Conservation (phyloP, 2,888 invertebrate genomes). For the Charanyca ferruginea region DNA sequence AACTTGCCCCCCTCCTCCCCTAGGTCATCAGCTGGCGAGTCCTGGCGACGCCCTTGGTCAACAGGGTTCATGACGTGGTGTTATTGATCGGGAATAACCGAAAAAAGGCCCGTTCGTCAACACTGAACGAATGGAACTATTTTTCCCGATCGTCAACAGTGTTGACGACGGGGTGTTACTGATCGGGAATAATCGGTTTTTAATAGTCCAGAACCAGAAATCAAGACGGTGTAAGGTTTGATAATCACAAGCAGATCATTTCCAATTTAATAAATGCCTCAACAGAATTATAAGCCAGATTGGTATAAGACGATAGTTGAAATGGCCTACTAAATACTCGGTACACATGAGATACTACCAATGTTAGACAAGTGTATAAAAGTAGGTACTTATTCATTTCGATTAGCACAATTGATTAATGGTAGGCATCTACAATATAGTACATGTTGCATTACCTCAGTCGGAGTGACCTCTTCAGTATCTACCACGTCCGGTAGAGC, state of each 20-base stretch:
- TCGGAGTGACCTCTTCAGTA: slow-evolving; percentile 88
- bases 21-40: no score
- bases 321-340: slow-evolving; percentile 23
- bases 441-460: slow-evolving; percentile 89
- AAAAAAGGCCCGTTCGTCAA: no score
- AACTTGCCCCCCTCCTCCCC: no score
- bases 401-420: slow-evolving; percentile 83
- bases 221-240: not conserved
- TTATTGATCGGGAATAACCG: no score
- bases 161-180: no score
- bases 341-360: slow-evolving; percentile 36
- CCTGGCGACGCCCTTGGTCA: no score
- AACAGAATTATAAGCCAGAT: not conserved
- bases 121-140: no score
- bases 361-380: slow-evolving; percentile 37
- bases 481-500: slow-evolving; percentile 88
- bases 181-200: no score
- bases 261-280: not conserved
- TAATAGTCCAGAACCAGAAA: not conserved
- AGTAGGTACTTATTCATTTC: slow-evolving; percentile 59
- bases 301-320: not conserved
- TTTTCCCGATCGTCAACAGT: no score
- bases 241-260: slow-evolving; percentile 9
- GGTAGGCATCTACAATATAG: slow-evolving; percentile 89
- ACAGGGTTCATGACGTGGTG: no score